Evolutionary conservation across 2,113 vertebrate genomes (phyloP).

Genomic region (Athene noctua): DNA sequence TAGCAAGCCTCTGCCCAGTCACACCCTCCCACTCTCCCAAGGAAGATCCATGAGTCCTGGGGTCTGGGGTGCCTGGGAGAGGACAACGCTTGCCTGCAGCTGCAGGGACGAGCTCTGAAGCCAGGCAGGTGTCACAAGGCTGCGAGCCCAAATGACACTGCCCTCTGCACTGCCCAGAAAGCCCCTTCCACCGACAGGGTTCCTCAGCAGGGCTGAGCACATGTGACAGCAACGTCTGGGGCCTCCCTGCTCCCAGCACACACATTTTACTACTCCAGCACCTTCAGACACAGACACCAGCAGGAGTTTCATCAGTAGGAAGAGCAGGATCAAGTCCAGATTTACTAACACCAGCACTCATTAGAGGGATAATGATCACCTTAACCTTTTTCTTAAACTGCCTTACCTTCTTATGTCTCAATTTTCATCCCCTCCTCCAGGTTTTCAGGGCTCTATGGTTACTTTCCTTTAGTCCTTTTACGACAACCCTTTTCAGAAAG

Average conservation of each 20-base stretch:
- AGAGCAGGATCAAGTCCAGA: not conserved
- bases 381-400: not conserved
- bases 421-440: not conserved
- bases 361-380: not conserved
- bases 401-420: not conserved
- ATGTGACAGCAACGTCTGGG: accelerated
- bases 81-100: not conserved
- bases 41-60: not conserved
- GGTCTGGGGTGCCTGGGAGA: not conserved
- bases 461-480: not conserved
- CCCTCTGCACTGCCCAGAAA: not conserved
- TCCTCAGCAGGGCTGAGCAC: not conserved
- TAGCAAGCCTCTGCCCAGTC: not conserved
- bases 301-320: not conserved
- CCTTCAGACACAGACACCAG: not conserved
- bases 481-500: not conserved
- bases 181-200: not conserved
- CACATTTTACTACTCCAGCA: not conserved
- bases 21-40: not conserved
- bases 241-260: not conserved
- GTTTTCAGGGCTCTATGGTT: not conserved
- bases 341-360: not conserved
- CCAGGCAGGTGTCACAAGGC: not conserved
- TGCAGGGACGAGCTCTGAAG: not conserved
- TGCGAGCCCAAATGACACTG: not conserved